phyloP scores from a whole-genome alignment of 92 coral and sea anemone species.

The Umimayanthus chanpuru region DNA sequence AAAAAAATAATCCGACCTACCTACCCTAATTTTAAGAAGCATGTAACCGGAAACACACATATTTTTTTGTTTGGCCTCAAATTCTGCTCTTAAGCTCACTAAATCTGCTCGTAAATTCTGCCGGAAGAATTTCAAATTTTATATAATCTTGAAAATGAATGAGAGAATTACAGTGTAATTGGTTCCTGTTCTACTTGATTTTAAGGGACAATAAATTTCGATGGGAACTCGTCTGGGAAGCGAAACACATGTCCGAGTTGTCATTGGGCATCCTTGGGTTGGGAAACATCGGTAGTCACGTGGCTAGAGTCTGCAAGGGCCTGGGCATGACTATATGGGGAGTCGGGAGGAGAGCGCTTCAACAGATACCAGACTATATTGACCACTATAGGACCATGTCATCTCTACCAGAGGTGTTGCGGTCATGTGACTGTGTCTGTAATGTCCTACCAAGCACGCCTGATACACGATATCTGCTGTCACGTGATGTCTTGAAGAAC shows the following conservation, averaged over 20 bases:
- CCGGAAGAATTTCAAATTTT: no score
- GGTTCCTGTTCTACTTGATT: neutral
- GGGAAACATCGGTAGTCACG: conserved; percentile 49
- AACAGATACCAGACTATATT: conserved; percentile 54
- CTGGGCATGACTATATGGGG: conserved; percentile 89
- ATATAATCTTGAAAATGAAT: no score
- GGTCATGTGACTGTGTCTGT: conserved; percentile 85
- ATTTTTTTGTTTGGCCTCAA: no score
- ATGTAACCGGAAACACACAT: no score
- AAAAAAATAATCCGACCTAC: no score
- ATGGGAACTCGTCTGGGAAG: neutral
- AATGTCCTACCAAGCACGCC: conserved; percentile 90
- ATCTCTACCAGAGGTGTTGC: conserved; percentile 66
- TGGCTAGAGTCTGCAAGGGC: conserved; percentile 82
- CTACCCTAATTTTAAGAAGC: no score
- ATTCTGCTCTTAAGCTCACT: no score
- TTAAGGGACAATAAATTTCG: neutral
- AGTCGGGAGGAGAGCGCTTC: conserved; percentile 62
- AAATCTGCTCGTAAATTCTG: no score
- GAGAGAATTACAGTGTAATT: neutral
- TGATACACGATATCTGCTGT: conserved; percentile 68
- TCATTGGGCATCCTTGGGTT: conserved; percentile 66
- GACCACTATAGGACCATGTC: conserved; percentile 49
- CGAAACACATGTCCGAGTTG: conserved; percentile 47
- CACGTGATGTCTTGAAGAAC: conserved; percentile 74